Conservation (phyloP, 2,113 vertebrate genomes). For the Garra rufa region DNA sequence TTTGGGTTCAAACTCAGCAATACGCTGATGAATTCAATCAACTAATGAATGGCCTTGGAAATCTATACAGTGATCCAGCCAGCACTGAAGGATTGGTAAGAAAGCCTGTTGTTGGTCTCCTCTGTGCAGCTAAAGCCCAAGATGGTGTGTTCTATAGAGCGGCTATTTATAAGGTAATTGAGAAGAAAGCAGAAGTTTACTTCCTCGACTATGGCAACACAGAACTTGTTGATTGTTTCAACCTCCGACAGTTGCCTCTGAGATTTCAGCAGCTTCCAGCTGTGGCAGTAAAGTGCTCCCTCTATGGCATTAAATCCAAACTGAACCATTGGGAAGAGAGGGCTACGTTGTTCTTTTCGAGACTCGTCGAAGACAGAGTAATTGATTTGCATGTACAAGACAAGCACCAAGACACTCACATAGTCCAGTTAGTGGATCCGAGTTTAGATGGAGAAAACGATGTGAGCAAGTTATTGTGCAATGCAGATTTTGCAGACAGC, state of each 20-base stretch:
- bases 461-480: constrained; percentile 78
- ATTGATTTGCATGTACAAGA: constrained; percentile 76
- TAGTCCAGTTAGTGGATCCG: constrained; percentile 81
- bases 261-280: constrained; percentile 78
- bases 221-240: constrained; percentile 70
- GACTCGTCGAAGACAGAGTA: constrained; percentile 79
- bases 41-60: constrained; percentile 75
- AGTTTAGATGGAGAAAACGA: constrained; percentile 76
- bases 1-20: constrained; percentile 84
- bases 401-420: constrained; percentile 69
- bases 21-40: constrained; percentile 75
- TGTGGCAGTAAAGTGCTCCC: constrained; percentile 82
- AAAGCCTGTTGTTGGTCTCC: constrained; percentile 74
- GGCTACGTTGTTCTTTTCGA: constrained; percentile 81
- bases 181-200: constrained; percentile 75
- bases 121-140: constrained; percentile 83
- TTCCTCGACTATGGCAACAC: constrained; percentile 85
- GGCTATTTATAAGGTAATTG: constrained; percentile 69
- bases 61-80: constrained; percentile 75
- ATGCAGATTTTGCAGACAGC: constrained; percentile 73
- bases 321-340: constrained; percentile 78
- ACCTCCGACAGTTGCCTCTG: constrained; percentile 77
- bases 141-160: constrained; percentile 84
- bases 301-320: constrained; percentile 78
- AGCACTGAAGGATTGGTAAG: constrained; percentile 65